phyloP scores from a whole-genome alignment of 2,888 invertebrate genomes.

The Emmelina monodactyla region DNA sequence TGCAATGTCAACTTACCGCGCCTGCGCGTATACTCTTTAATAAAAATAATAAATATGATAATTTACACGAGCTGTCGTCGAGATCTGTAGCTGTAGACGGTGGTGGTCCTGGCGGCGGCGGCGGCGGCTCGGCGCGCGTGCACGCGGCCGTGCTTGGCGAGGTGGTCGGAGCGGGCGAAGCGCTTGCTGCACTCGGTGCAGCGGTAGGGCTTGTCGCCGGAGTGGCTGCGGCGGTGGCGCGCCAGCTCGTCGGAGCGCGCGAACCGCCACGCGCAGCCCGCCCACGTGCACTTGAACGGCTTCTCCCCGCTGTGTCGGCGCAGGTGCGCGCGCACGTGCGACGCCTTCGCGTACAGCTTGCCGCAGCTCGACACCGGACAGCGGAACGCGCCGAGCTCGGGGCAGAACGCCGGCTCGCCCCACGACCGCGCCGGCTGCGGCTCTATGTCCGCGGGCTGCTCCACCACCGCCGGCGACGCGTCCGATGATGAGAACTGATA shows the following conservation, averaged over 20 bases:
- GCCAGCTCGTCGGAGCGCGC: slow-evolving; percentile 94
- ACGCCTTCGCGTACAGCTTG: slow-evolving; percentile 88
- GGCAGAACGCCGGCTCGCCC: slow-evolving; percentile 49
- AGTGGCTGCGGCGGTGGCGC: slow-evolving; percentile 92
- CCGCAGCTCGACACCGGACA: slow-evolving; percentile 76
- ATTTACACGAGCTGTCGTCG: no score
- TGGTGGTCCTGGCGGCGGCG: slow-evolving; percentile 28
- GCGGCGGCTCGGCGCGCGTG: slow-evolving; percentile 71
- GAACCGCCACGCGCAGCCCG: slow-evolving; percentile 90
- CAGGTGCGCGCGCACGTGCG: slow-evolving; percentile 88
- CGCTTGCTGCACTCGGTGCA: slow-evolving; percentile 88
- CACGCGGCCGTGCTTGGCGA: slow-evolving; percentile 90
- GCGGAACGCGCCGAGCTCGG: slow-evolving; percentile 68
- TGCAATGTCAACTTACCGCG: no score
- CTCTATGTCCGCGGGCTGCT: not conserved
- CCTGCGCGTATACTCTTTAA: slow-evolving; percentile 1
- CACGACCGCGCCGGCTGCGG: slow-evolving; percentile 29
- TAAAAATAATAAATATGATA: no score
- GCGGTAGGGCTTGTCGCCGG: slow-evolving; percentile 92
- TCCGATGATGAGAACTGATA: not conserved
- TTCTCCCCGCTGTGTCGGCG: slow-evolving; percentile 86
- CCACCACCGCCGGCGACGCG: not conserved
- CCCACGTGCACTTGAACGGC: slow-evolving; percentile 77
- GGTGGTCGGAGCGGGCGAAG: slow-evolving; percentile 93
- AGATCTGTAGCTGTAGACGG: slow-evolving; percentile 6